Evolutionary conservation across 2,888 invertebrate genomes (phyloP), one percentile per base, ranked within the genome.

Genomic region (Ischnus inquisitorius): DNA sequence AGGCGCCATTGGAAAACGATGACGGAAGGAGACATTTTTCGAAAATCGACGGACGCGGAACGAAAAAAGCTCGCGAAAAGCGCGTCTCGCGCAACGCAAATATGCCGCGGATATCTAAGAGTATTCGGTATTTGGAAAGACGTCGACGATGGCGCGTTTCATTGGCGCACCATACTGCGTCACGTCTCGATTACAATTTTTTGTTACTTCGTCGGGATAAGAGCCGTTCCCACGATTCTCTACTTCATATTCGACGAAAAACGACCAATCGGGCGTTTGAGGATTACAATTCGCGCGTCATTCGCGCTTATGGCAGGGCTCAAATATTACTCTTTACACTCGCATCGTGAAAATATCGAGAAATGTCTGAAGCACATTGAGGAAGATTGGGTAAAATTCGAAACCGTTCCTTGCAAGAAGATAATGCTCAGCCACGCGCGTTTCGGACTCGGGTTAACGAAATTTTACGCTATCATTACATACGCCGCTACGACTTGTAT

Each of bases 281-380:
- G 89, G 4, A 87, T 87, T 54, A 84, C 88, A 79, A 85, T 22
- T 87, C 0, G 90, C 89, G 1, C 90, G 90, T 0, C 48, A 87
- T 10, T 88, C 86, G n/a, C 90, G 89, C 41, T 87, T 1, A 88
- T 90, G 82, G 86, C 88, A 0, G 72, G 86, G 16, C 3, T 83
- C 0, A 91, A 91, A 57, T 92, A 91, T 3, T 85, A 78, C 3
- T 89, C 83, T 1, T 76, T 39, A 74, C 46, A 5, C 25, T 57
- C 0, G 75, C 87, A 86, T 64, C 76, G 78, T 5, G 41, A 76
- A 0, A 64, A 86, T 4, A 88, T 91, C 25, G 77, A 86, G 25
- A 64, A 69, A 0, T 91, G 90, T 64, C 22, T 90, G 3, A 25
- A 87, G 2, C 67, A 80, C 3, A 83, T 91, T n/a, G 82, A 86